Percentiles rank a stretch among this genome's conserved stretches.
Evolutionary conservation across 2,888 invertebrate species (phyloP).

Genomic region (Hydrotaea cyrtoneurina): DNA sequence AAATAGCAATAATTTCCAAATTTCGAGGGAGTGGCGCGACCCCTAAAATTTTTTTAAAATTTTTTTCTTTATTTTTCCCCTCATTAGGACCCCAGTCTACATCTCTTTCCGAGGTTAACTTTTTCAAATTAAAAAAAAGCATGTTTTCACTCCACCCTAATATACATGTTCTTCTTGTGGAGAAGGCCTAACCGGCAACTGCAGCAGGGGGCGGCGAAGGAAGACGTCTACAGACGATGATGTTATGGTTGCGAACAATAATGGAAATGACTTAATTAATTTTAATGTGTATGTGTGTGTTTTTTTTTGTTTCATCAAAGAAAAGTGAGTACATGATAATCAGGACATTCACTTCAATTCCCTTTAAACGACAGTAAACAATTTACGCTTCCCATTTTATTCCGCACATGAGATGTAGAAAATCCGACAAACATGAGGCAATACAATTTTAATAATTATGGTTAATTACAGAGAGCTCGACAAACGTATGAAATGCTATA

Average conservation of each 20-base stretch:
- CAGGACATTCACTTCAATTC: conserved; percentile 6
- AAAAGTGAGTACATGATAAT: neutral
- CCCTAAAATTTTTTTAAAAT: too few relatives aligned
- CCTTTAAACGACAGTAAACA: neutral
- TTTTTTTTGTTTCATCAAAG: neutral
- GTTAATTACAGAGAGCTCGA: conserved; percentile 42
- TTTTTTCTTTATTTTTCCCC: too few relatives aligned
- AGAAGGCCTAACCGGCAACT: neutral
- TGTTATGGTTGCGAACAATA: conserved; percentile 14
- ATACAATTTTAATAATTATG: conserved; percentile 46
- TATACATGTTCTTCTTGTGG: neutral
- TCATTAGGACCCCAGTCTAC: too few relatives aligned
- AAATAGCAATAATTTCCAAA: too few relatives aligned
- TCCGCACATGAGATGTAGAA: neutral
- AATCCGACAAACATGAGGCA: conserved; percentile 8
- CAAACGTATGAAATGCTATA: conserved; percentile 8
- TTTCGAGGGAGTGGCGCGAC: too few relatives aligned
- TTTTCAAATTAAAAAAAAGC: too few relatives aligned
- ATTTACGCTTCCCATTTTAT: conserved; percentile 9
- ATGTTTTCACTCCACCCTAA: too few relatives aligned
- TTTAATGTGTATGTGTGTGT: too few relatives aligned
- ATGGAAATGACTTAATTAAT: conserved; percentile 51
- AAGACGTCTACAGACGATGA: neutral
- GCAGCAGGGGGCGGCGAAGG: neutral
- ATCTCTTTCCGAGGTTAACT: too few relatives aligned